Base-by-base conservation (phyloP, 2,888 invertebrate genomes). In the Melipona beecheii region DNA sequence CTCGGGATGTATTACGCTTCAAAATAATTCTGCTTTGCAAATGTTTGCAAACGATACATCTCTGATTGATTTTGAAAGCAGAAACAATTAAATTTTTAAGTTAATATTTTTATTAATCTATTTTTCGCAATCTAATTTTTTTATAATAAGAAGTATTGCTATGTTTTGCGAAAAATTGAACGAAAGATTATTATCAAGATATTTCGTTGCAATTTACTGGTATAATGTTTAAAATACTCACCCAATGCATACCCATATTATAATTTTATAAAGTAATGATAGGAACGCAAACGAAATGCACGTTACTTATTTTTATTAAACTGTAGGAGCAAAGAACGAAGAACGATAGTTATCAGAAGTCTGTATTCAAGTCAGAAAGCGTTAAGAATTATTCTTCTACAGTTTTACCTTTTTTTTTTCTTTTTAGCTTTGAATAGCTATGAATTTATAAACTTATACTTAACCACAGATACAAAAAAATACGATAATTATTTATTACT, bases 401-500 rank as follows among this genome's bases (percentile, higher is more conserved):
- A 2, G 21, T 21, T 3, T 17, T 17, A 13, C 3, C 24, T 24
- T 43, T 68, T 15, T 27, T 27, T n/a, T 31, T 13, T 62, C 19
- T 64, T 64, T 31, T 64, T 13, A 19, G 13, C 21, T 31, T 31
- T 31, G 21, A 64, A 31, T 31, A 64, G 13, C 62, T 64, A 4
- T n/a, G n/a, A 31, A 65, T 31, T 56, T 49, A 27, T 52, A 24
- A 70, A 43, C 21, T 54, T 56, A 13, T 19, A 66, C 21, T 78
- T 71, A 5, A 66, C 27, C 5, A n/a, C 31, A 71, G 27, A 50
- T 24, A 13, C 36, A 24, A 70, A 21, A 50, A n/a, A 24, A 31
- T n/a, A n/a, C 17, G 50, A 71, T 49, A 60, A 68, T 75, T 81
- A 83, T 81, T 83, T 81, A 81, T 81, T 81, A 43, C 68, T 54